Conservation (phyloP, 1,140 invertebrate genomes). For the Drosophila sechellia region DNA sequence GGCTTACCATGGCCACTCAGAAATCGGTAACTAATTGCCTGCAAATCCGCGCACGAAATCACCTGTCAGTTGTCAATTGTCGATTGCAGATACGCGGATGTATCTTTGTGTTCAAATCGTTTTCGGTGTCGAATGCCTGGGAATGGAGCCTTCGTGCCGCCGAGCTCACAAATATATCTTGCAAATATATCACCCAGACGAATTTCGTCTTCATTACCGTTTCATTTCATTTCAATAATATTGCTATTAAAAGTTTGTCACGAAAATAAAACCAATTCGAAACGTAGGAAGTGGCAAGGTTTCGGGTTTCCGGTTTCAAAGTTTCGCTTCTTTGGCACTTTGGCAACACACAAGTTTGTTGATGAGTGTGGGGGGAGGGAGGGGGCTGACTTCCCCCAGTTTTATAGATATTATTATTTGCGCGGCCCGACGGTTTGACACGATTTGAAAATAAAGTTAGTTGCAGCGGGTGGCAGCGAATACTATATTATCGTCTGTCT, state of each 20-base stretch:
- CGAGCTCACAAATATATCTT: slow-evolving; percentile 40
- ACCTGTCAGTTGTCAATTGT: slow-evolving; percentile 34
- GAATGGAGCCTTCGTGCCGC: slow-evolving; percentile 52
- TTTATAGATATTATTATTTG: slow-evolving; percentile 72
- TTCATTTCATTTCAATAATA: slow-evolving; percentile 82
- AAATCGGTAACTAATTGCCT: slow-evolving; percentile 33
- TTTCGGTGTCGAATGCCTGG: slow-evolving; percentile 50
- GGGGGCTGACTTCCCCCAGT: slow-evolving; percentile 17
- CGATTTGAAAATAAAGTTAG: slow-evolving; percentile 70
- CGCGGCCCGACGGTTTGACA: slow-evolving; percentile 63
- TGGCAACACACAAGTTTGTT: slow-evolving; percentile 24
- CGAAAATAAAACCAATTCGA: slow-evolving; percentile 76
- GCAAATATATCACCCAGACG: slow-evolving; percentile 30
- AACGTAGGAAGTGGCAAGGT: slow-evolving; percentile 43
- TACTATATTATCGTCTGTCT: slow-evolving; percentile 61
- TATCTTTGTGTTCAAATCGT: slow-evolving; percentile 38
- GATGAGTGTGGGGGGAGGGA: not conserved
- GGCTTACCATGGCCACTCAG: slow-evolving; percentile 57
- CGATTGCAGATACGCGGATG: slow-evolving; percentile 3
- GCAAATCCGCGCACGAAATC: slow-evolving; percentile 20
- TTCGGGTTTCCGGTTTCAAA: slow-evolving; percentile 58
- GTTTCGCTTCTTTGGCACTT: slow-evolving; percentile 60
- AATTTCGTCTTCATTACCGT: slow-evolving; percentile 76
- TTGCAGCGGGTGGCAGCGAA: slow-evolving; percentile 37
- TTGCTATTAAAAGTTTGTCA: slow-evolving; percentile 84